Conservation (phyloP, 1,140 invertebrate species). For the Platorchestia sp. region DNA sequence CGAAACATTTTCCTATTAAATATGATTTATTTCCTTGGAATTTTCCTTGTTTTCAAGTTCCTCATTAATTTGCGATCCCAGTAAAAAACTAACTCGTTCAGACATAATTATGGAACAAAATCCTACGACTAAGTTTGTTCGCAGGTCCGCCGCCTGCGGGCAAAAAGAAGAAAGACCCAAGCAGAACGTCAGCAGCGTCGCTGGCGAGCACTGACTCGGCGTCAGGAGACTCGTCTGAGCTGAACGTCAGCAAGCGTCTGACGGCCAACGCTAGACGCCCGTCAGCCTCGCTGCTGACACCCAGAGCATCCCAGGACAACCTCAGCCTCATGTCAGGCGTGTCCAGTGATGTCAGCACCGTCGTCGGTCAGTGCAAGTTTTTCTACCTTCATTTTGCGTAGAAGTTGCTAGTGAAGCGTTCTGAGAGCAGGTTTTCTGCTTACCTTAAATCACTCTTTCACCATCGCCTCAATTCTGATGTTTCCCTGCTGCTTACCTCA, state of each 20-base stretch:
- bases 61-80: too few relatives aligned
- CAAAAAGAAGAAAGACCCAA: conserved; percentile 64
- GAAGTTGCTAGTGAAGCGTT: too few relatives aligned
- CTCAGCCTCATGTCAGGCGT: conserved; percentile 64
- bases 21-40: too few relatives aligned
- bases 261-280: conserved; percentile 62
- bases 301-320: conserved; percentile 64
- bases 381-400: too few relatives aligned
- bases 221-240: conserved; percentile 58
- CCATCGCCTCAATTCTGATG: too few relatives aligned
- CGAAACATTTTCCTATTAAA: too few relatives aligned
- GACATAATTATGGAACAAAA: too few relatives aligned
- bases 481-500: too few relatives aligned
- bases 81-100: too few relatives aligned
- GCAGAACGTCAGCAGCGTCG: conserved; percentile 61
- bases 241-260: conserved; percentile 22
- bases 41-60: too few relatives aligned
- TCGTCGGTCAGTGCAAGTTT: conserved; percentile 12
- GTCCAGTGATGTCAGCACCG: conserved; percentile 58
- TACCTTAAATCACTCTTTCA: too few relatives aligned
- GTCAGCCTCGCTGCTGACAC: conserved; percentile 60
- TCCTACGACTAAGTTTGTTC: neutral
- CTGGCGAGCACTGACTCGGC: conserved; percentile 58
- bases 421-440: too few relatives aligned
- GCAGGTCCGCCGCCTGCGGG: neutral